Conservation (phyloP, 2,113 vertebrate species). For the Lates calcarifer region DNA sequence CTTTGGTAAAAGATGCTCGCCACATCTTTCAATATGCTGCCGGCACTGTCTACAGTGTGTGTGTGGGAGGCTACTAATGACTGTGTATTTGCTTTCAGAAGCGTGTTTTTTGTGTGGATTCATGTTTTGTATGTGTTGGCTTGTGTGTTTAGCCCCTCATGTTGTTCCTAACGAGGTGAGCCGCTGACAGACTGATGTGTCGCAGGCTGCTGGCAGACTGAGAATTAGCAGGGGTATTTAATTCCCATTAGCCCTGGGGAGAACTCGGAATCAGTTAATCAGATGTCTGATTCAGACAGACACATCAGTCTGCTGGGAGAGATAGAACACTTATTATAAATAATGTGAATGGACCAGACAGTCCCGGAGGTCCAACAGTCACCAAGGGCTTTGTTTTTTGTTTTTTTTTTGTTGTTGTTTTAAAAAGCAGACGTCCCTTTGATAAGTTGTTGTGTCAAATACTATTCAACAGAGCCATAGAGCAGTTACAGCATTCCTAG, state of each 20-base stretch:
- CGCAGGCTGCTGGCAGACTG: constrained; percentile 49
- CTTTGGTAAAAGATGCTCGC: neutral
- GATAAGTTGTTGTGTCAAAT: constrained; percentile 10
- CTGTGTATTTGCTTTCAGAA: neutral
- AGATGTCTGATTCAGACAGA: constrained; percentile 57
- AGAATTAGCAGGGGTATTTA: constrained; percentile 69
- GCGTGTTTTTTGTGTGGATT: no score
- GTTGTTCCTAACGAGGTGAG: constrained; percentile 43
- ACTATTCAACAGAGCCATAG: constrained; percentile 14
- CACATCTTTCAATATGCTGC: neutral
- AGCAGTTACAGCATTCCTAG: neutral
- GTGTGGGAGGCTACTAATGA: neutral
- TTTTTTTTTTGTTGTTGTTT: no score
- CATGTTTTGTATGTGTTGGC: neutral
- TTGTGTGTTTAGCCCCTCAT: constrained; percentile 6
- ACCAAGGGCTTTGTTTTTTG: constrained; percentile 16
- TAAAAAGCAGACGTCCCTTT: constrained; percentile 7
- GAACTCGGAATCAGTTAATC: constrained; percentile 67
- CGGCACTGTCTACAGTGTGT: neutral
- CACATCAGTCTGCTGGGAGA: constrained; percentile 35
- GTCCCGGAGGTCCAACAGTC: constrained; percentile 26
- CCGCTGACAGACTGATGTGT: constrained; percentile 49
- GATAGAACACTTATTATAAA: constrained; percentile 35
- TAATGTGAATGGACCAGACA: constrained; percentile 48
- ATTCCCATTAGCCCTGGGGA: constrained; percentile 68